These are phyloP conservation scores for Penaeus monodon DNA, from an alignment of 2,888 invertebrate genomes.

Conservation along the genomic window DNA sequence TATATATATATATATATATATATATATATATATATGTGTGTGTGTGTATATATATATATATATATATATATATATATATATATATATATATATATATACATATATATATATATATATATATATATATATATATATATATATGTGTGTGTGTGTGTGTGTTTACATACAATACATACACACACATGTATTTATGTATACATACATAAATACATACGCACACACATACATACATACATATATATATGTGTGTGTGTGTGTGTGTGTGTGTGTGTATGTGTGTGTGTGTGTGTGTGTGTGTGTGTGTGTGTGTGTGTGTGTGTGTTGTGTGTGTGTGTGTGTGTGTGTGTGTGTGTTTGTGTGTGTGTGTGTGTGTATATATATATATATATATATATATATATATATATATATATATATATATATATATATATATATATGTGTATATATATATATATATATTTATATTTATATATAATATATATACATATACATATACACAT, in stretches of 20 bases:
- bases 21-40: background rate
- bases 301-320: too few species aligned
- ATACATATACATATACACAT: background rate
- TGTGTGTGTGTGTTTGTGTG: too few species aligned
- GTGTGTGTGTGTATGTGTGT: too few species aligned
- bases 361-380: too few species aligned
- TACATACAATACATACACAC: background rate
- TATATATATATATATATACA: background rate
- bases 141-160: too few species aligned
- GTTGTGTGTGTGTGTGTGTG: too few species aligned
- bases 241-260: too few species aligned
- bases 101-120: background rate
- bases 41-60: background rate
- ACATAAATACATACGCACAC: background rate
- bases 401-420: background rate
- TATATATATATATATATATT: background rate
- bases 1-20: background rate
- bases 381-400: too few species aligned
- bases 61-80: background rate
- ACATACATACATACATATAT: background rate
- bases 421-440: background rate
- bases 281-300: too few species aligned
- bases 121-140: background rate
- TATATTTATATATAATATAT: background rate
- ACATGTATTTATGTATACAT: background rate